A percentile compares a stretch with the other conserved stretches of the same genome.
phyloP scores from a whole-genome alignment of 2,888 invertebrate genomes.

The Anoplius nigerrimus region DNA sequence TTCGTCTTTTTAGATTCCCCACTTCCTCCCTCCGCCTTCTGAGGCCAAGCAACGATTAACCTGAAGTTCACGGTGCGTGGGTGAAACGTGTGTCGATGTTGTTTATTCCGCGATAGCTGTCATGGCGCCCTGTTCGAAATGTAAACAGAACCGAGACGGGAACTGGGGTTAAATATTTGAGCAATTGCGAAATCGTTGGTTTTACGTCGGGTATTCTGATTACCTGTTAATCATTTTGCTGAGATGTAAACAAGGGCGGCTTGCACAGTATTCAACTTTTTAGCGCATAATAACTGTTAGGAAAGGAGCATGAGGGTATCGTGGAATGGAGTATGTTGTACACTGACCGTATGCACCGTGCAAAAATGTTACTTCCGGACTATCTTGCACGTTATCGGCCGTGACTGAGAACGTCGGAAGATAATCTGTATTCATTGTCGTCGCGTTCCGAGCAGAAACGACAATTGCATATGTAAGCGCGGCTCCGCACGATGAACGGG shows the following conservation, averaged over 20 bases:
- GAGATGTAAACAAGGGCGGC: no score
- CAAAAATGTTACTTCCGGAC: slow-evolving; percentile 73
- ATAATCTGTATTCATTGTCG: slow-evolving; percentile 77
- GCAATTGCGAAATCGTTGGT: no score
- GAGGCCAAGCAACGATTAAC: no score
- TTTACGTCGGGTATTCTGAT: no score
- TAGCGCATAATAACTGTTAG: no score
- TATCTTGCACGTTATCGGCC: slow-evolving; percentile 70
- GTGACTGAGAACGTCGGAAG: slow-evolving; percentile 73
- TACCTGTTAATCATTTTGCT: no score
- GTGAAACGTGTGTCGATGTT: slow-evolving; percentile 3
- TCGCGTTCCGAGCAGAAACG: slow-evolving; percentile 75
- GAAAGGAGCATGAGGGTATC: no score
- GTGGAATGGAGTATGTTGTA: no score
- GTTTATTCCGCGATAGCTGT: slow-evolving; percentile 25
- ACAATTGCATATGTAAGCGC: background rate
- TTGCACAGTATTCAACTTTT: no score
- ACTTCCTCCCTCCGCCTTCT: background rate
- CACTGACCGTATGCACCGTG: no score
- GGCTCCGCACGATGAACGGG: background rate
- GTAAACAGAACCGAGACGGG: slow-evolving; percentile 26
- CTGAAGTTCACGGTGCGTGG: slow-evolving; percentile 16
- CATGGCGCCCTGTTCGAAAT: slow-evolving; percentile 27
- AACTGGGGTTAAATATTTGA: no score
- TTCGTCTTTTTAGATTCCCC: background rate